Base-by-base conservation (phyloP, 2,888 invertebrate species). In the Spisula subtruncata region DNA sequence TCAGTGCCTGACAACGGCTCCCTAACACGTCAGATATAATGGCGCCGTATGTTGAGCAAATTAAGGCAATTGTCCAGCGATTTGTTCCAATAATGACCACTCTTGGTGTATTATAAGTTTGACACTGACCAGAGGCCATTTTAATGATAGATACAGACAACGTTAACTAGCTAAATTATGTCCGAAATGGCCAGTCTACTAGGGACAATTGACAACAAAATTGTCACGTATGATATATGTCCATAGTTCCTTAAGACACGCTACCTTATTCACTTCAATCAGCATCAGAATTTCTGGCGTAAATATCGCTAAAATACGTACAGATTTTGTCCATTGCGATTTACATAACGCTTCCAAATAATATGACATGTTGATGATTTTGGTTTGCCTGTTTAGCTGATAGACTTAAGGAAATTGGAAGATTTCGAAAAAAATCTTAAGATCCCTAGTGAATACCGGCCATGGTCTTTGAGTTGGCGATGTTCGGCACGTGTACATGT, bases 131-230 rank as follows among this genome's bases (percentile, higher is more conserved):
- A 84, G 84, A 32, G n/a, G 32, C 35, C 20, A 25, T 46, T 25
- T 71, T 84, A 41, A 71, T 84, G 60, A 66, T 25, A 20, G 84
- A 71, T 46, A 41, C 25, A 60, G 60, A 32, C 51, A 60, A 16
- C 12, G 41, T 35, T 83, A 83, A 83, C 83, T 32, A 83, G 83
- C 83, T 54, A n/a, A 83, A 83, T 83, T 60, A 60, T 54, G 60
- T 46, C 54, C 54, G 20, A 60, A 83, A 83, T 83, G 83, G 60
- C 83, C 83, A 60, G 56, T 83, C 35, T 51, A 35, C 75, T 60
- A 18, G 14, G 8, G n/a, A 18, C 56, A 32, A 54, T 32, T 60
- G 83, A 83, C 83, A 83, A 83, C 60, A 20, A 35, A 83, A 83
- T 35, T 60, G 60, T 83, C 60, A 35, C 29, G 41, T 46, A 32